Evolutionary conservation across 92 coral and sea anemone species (phyloP).

Genomic region (Isaurus tuberculatus): DNA sequence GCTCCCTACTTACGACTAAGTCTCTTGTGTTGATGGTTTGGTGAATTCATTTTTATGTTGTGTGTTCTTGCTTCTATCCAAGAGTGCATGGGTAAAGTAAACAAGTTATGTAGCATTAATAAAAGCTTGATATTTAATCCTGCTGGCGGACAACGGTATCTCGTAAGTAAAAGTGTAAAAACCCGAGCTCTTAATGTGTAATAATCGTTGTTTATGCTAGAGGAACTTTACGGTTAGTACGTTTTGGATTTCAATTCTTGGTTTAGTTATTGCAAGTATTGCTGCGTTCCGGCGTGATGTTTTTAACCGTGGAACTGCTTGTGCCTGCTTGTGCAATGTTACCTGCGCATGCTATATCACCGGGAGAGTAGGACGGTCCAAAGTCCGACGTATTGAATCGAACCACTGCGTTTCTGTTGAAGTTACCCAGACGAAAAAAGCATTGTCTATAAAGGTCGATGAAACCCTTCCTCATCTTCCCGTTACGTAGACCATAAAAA

Average conservation of each 20-base stretch:
- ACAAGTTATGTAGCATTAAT: too few species aligned
- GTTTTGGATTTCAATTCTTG: background rate
- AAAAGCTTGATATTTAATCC: too few species aligned
- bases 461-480: constrained; percentile 55
- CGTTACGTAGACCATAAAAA: constrained; percentile 75
- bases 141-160: too few species aligned
- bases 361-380: background rate
- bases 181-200: background rate
- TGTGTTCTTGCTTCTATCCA: too few species aligned
- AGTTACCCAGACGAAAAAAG: background rate
- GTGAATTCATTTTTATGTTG: too few species aligned
- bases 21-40: too few species aligned
- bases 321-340: background rate
- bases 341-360: background rate
- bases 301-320: background rate
- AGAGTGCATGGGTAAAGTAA: too few species aligned
- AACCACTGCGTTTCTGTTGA: background rate
- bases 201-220: background rate
- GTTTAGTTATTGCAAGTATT: background rate
- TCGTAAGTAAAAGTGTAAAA: too few species aligned
- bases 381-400: constrained; percentile 8
- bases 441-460: constrained; percentile 19
- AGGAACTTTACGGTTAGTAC: background rate
- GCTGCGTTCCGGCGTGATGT: background rate
- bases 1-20: too few species aligned